Base-by-base conservation (phyloP, 92 coral and sea anemone species). In the Pocillopora grandis region DNA sequence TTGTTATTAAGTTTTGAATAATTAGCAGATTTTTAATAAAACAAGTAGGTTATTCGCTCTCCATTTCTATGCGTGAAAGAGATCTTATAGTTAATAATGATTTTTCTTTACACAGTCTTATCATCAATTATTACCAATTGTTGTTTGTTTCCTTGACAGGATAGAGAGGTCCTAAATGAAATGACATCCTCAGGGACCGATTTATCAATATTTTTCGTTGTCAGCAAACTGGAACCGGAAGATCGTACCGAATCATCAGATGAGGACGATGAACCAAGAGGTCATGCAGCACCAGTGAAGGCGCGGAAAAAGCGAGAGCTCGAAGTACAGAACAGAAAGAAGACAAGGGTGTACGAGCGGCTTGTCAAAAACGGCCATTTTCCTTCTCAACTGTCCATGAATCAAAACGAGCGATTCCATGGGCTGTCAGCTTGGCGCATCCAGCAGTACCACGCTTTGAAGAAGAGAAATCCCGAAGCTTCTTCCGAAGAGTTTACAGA, bases 341-440 rank as follows among this genome's bases (percentile, higher is more conserved):
- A 91, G 59, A 80, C 79, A 2, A 88, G 90, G 2, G 94, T 91
- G 17, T 88, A 85, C 62, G 90, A 91, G 10, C 85, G 84, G 61
- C 92, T 91, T 21, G 86, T 91, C 10, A 88, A 88, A 75, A 71
- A 85, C 76, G 94, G 94, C 18, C 62, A 56, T 59, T 49, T 91
- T 58, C 23, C 86, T 35, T 79, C 77, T 19, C 85, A 85, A n/a
- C 60, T 71, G 20, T 0, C 58, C 18, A 91, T 84, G 77, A 21
- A 91, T n/a, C 49, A 48, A 68, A 84, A 88, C 69, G 90, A 85
- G 18, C 75, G 84, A 61, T 91, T 91, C 71, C 94, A 91, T 60
- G 94, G 92, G 16, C 75, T 91, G 18, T 91, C 94, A 52, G 90
- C 92, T 4, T 91, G 94, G 94, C 86, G 86, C 36, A 68, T 89